Evolutionary conservation across 2,113 vertebrate species (phyloP).

Genomic region (Sitta europaea): DNA sequence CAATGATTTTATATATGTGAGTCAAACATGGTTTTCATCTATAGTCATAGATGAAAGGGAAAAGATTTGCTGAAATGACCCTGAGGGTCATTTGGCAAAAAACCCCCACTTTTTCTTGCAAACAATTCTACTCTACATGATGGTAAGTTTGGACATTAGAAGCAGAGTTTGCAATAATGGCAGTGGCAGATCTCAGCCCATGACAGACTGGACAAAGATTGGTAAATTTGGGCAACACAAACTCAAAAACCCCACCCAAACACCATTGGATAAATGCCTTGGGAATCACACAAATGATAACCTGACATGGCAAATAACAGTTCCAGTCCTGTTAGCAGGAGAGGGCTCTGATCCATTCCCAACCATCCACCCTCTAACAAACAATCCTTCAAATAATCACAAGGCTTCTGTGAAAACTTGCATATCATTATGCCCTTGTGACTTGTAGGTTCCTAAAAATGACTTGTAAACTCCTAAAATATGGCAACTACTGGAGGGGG

Average conservation of each 20-base stretch:
- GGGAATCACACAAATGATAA: neutral
- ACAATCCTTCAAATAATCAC: neutral
- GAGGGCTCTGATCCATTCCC: neutral
- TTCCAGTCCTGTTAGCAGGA: neutral
- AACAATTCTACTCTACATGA: neutral
- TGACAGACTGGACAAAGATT: neutral
- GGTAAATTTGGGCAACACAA: neutral
- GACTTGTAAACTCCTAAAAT: too few relatives aligned
- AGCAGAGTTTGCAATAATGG: neutral
- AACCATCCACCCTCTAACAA: neutral
- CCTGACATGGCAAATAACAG: neutral
- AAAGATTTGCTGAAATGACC: fast-evolving
- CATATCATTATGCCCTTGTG: neutral
- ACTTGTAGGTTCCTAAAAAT: neutral
- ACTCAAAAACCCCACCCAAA: neutral
- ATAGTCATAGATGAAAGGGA: neutral
- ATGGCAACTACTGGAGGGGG: neutral
- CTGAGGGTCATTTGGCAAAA: neutral
- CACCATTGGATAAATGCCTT: neutral
- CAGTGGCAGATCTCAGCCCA: neutral
- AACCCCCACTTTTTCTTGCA: neutral
- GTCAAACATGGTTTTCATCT: neutral
- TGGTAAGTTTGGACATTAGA: neutral
- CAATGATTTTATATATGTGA: neutral
- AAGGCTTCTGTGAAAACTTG: neutral